phyloP scores from a whole-genome alignment of 2,888 invertebrate genomes.

The Phengaris arion region DNA sequence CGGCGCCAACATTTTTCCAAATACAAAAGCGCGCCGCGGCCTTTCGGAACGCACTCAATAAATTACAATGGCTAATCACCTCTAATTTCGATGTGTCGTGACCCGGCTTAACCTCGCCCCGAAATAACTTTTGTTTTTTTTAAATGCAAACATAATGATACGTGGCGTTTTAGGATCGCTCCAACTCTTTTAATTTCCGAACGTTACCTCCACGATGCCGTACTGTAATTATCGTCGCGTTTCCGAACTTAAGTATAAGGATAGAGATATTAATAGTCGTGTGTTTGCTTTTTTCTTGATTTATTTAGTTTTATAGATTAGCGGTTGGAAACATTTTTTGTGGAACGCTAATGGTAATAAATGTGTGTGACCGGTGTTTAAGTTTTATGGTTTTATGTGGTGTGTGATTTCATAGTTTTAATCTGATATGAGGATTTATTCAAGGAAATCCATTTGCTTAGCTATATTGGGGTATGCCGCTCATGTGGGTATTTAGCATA shows the following conservation, averaged over 20 bases:
- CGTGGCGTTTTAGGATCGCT: slow-evolving; percentile 54
- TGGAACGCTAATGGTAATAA: slow-evolving; percentile 65
- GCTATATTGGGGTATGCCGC: slow-evolving; percentile 16
- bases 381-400: slow-evolving; percentile 35
- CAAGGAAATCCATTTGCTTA: slow-evolving; percentile 34
- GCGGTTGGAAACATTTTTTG: slow-evolving; percentile 66
- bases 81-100: slow-evolving; percentile 77
- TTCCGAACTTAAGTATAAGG: slow-evolving; percentile 73
- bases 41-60: slow-evolving; percentile 71
- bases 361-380: slow-evolving; percentile 57
- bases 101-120: slow-evolving; percentile 76
- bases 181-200: slow-evolving; percentile 70
- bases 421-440: slow-evolving; percentile 32
- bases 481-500: not conserved
- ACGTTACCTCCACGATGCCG: slow-evolving; percentile 61
- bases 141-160: slow-evolving; percentile 75
- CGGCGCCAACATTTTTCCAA: slow-evolving; percentile 57
- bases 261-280: slow-evolving; percentile 76
- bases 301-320: slow-evolving; percentile 73
- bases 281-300: slow-evolving; percentile 74
- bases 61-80: slow-evolving; percentile 75
- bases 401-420: slow-evolving; percentile 36
- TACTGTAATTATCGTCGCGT: slow-evolving; percentile 73
- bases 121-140: slow-evolving; percentile 69
- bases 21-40: slow-evolving; percentile 60